Percentiles rank a stretch among this genome's conserved stretches.
These are phyloP conservation scores for Mimumesa dahlbomi DNA, from an alignment of 2,888 invertebrate genomes.

Conservation along the genomic window DNA sequence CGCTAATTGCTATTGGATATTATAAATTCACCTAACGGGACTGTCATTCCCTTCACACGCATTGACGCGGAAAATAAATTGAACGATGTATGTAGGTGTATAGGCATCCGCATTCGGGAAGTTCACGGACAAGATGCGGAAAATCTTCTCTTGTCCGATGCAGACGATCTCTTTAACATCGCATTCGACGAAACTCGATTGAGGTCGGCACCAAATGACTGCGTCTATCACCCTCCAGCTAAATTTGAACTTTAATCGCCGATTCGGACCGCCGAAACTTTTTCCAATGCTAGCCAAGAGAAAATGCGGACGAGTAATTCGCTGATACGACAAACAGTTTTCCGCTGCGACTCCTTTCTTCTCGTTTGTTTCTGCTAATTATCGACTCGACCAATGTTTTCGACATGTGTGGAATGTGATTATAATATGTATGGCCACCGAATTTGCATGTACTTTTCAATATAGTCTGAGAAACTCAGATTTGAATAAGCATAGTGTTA, in stretches of 20 bases:
- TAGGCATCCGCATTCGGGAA: background rate
- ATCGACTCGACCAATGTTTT: too few species aligned
- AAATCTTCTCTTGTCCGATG: constrained; percentile 34
- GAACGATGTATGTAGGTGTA: background rate
- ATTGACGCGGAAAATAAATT: background rate
- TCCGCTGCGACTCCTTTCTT: too few species aligned
- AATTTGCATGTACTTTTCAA: too few species aligned
- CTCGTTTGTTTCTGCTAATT: too few species aligned
- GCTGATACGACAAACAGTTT: background rate
- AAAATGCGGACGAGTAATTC: constrained; percentile 8
- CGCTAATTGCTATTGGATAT: too few species aligned
- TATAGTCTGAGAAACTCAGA: too few species aligned
- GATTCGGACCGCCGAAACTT: constrained; percentile 14
- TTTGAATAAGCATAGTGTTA: too few species aligned
- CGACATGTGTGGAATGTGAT: too few species aligned
- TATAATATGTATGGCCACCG: too few species aligned
- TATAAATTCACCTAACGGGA: too few species aligned
- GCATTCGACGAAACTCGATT: constrained; percentile 51
- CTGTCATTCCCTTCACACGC: too few species aligned
- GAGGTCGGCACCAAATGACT: constrained; percentile 46
- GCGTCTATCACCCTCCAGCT: constrained; percentile 31
- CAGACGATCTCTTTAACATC: constrained; percentile 48
- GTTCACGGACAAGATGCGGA: background rate
- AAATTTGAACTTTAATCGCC: constrained; percentile 39
- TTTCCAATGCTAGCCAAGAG: too few species aligned